Base-by-base conservation (phyloP, 2,888 invertebrate species). In the Pinctada fucata region DNA sequence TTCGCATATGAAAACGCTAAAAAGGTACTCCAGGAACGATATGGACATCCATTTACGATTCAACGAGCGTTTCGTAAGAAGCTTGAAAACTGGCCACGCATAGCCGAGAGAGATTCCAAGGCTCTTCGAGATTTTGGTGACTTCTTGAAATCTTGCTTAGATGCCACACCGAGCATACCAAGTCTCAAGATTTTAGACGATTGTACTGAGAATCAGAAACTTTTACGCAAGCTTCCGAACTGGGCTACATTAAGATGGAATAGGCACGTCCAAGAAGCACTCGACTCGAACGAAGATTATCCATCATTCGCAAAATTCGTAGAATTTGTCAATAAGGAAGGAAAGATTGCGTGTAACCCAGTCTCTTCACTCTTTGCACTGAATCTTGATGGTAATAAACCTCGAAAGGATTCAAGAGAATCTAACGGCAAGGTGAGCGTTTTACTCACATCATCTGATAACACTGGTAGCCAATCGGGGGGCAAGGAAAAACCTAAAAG, bases 221-320 rank as follows among this genome's bases (percentile, higher is more conserved):
- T 83, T 0, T 50, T 84, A 1, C 2, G 5, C 3, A 85, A 84
- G 64, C 78, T 85, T 13, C 84, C 83, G 16, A 79, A 83, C 16
- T 79, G 70, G 71, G 69, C 58, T 4, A 50, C 71, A 3, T 10
- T 31, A 2, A 13, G 66, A 0, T 71, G 58, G 66, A 79, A 71
- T 16, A 3, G 66, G 45, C 69, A 74, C 63, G 72, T 45, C 47
- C 66, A 31, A 79, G 79, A 79, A 78, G 83, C 47, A 3, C 70
- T 77, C 45, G 79, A 79, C 16, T 48, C 16, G 8, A 50, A 6
- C 8, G 47, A n/a, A 6, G 47, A 1, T 13, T 76, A 76, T 45
- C 76, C 76, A 1, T 47, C 72, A 16, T 79, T 76, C 10, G 10
- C 3, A 4, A 4, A 63, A 1, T 75, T 76, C 65, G 72, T 79